Evolutionary conservation across 2,888 invertebrate species (phyloP).

Genomic region (Pristionchus japonicus): DNA sequence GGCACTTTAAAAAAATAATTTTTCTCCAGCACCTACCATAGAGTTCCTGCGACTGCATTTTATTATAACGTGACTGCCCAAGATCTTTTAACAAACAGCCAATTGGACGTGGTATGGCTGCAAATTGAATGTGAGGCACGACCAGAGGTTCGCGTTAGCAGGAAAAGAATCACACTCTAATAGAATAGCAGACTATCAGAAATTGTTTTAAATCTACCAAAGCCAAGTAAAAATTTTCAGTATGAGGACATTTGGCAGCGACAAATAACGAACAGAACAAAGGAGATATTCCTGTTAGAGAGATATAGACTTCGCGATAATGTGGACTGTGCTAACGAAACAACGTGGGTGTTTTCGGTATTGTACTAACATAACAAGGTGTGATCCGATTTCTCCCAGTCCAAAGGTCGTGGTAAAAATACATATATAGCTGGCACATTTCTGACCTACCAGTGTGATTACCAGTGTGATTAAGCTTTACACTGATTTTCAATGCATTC

Average conservation of each 20-base stretch:
- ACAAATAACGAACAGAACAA: too few relatives aligned
- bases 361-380: too few relatives aligned
- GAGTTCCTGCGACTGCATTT: neutral
- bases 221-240: neutral
- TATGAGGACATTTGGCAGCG: too few relatives aligned
- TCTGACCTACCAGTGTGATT: too few relatives aligned
- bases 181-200: neutral
- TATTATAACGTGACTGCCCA: neutral
- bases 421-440: too few relatives aligned
- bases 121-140: neutral
- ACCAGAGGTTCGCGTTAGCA: neutral
- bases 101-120: neutral
- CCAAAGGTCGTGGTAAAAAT: too few relatives aligned
- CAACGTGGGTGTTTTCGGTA: neutral
- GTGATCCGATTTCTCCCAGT: too few relatives aligned
- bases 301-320: too few relatives aligned
- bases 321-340: neutral
- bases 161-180: neutral
- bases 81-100: neutral
- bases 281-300: too few relatives aligned
- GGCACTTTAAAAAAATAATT: too few relatives aligned
- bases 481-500: too few relatives aligned
- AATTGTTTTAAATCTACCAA: neutral
- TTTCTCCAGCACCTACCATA: neutral
- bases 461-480: too few relatives aligned